A percentile compares a stretch with the other conserved stretches of the same genome.
Evolutionary conservation across 64 coral and sea anemone species (phyloP).

Genomic region (Acropora tenuis): DNA sequence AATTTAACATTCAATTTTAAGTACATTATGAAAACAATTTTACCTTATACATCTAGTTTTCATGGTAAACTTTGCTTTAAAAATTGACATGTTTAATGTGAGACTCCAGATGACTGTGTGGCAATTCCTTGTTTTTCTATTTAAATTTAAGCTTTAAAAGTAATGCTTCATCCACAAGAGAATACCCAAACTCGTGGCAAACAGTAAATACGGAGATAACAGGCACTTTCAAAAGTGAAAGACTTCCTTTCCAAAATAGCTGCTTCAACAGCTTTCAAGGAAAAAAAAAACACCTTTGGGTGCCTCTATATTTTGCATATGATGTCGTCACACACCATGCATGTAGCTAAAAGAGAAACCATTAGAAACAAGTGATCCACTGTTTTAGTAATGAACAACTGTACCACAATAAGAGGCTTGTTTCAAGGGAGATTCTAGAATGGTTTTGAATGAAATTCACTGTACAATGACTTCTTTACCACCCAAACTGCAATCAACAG

Average conservation of each 20-base stretch:
- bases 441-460: background rate
- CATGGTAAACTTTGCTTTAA: no score
- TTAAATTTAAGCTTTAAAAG: no score
- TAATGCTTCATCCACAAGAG: no score
- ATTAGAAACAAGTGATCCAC: background rate
- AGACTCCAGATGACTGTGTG: no score
- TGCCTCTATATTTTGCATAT: background rate
- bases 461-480: background rate
- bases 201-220: no score
- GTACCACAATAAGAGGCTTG: background rate
- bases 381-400: background rate
- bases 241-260: background rate
- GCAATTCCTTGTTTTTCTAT: no score
- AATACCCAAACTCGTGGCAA: no score
- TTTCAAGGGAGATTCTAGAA: background rate
- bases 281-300: background rate
- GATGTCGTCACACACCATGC: background rate
- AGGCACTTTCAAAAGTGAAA: background rate
- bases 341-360: background rate
- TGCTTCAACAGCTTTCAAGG: background rate
- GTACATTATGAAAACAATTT: no score
- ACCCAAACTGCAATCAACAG: no score
- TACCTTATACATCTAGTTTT: no score
- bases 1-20: no score
- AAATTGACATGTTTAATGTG: no score